Base-by-base conservation (phyloP, 1,140 invertebrate genomes). In the Aphaenogaster rudis region DNA sequence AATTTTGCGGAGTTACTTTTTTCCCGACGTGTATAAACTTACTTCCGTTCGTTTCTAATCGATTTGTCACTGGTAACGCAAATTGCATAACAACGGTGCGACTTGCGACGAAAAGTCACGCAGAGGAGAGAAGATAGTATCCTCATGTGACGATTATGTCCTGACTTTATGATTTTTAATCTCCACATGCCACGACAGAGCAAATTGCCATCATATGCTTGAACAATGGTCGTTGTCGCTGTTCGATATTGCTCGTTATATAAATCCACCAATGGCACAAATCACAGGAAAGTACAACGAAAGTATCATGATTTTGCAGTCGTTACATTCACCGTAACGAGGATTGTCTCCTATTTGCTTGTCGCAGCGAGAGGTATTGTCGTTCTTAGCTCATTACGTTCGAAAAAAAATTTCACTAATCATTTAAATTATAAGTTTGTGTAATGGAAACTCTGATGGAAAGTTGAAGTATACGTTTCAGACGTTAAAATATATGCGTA, bases 191-290 rank as follows among this genome's bases (percentile, higher is more conserved):
- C 42, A 28, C 45, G 21, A n/a, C 33, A 33, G 8, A 54, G 2
- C 13, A 11, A 42, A 59, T 61, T 28, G 33, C 2, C n/a, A 2
- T 7, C 8, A n/a, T 36, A 21, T 33, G 11, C 36, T 28, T 11
- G 45, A 13, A 5, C 67, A 11, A 39, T 15, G 8, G 3, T 7
- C 33, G 21, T 64, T 15, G 7, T 8, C 5, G 15, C 48, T 36
- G 17, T 7, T 17, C 28, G 48, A 69, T 71, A 39, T 33, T 11
- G 39, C 17, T 7, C 9, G 54, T 82, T 82, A 76, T 28, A 61
- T 84, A 76, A 84, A 63, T 28, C 9, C 15, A 2, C n/a, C 54
- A 42, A 84, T 84, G 33, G 21, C 54, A 61, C 33, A n/a, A 82
- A 61, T 59, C 39, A 42, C n/a, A 54, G 21, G 48, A n/a, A 71